These are phyloP conservation scores for Premnoplex brunnescens DNA, from an alignment of 2,797 vertebrate species.

Conservation along the genomic window DNA sequence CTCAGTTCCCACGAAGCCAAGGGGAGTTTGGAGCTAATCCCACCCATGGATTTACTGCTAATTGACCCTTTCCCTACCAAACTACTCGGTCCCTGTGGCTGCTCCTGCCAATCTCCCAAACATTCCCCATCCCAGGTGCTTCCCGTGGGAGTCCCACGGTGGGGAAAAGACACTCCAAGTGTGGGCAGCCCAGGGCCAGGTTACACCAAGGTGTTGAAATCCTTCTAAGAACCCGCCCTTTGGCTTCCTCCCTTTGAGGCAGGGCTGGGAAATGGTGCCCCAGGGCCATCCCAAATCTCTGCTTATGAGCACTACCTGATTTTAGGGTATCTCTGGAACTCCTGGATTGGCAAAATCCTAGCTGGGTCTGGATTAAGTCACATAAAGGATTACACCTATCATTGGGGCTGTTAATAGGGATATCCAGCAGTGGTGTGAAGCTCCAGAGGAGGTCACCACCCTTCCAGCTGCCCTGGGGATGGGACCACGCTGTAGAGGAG, in stretches of 20 bases:
- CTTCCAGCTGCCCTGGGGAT: background rate
- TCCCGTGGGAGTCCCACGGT: rapidly evolving
- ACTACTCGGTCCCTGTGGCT: rapidly evolving
- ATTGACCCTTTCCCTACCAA: background rate
- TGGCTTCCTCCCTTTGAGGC: background rate
- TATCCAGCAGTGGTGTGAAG: background rate
- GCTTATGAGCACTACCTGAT: background rate
- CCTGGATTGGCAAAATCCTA: background rate
- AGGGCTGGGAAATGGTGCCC: background rate
- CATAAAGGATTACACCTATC: background rate
- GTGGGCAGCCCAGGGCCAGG: background rate
- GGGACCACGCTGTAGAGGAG: background rate
- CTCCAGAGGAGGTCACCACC: background rate
- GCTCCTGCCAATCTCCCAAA: background rate
- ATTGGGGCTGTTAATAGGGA: rapidly evolving
- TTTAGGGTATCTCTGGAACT: background rate
- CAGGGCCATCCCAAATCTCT: background rate
- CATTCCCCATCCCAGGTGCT: background rate
- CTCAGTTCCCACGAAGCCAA: background rate
- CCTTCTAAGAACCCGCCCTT: background rate
- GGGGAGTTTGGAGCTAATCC: background rate
- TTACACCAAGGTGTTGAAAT: background rate
- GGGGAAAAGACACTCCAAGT: background rate
- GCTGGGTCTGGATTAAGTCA: background rate
- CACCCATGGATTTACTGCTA: background rate